phyloP scores from a whole-genome alignment of 2,113 vertebrate species.

The Rhegmatorhina hoffmannsi region DNA sequence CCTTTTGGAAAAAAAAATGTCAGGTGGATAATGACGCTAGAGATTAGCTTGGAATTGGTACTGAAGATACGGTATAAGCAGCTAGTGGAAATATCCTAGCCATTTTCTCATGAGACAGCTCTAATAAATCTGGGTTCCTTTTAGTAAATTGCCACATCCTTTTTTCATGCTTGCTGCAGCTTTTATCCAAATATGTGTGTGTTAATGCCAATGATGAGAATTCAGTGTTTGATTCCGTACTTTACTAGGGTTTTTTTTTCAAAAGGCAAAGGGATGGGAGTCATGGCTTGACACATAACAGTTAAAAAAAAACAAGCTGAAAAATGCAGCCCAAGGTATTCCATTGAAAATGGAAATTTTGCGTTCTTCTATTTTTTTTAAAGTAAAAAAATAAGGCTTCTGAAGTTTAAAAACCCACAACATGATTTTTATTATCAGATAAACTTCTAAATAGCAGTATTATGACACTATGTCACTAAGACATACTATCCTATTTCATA shows the following conservation, averaged over 20 bases:
- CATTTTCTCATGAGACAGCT: constrained; percentile 42
- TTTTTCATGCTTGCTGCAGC: background rate
- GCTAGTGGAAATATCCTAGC: constrained; percentile 49
- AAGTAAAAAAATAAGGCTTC: background rate
- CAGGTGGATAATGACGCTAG: constrained; percentile 26
- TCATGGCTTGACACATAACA: background rate
- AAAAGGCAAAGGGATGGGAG: background rate
- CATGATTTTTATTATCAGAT: background rate
- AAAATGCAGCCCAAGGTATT: background rate
- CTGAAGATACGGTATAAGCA: background rate
- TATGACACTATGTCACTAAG: background rate
- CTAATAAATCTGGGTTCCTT: constrained; percentile 47
- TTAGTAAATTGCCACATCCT: constrained; percentile 30
- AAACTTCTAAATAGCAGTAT: background rate
- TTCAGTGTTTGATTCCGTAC: background rate
- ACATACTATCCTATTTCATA: background rate
- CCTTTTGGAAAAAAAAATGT: background rate
- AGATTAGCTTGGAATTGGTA: constrained; percentile 56
- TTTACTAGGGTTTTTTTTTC: background rate
- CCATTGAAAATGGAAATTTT: background rate
- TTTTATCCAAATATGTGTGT: background rate
- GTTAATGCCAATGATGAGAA: constrained; percentile 6
- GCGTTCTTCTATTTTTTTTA: background rate
- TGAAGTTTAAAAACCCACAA: background rate
- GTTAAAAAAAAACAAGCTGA: constrained; percentile 1